Evolutionary conservation across 2,797 vertebrate genomes (phyloP).

Genomic region (Mus minutoides): DNA sequence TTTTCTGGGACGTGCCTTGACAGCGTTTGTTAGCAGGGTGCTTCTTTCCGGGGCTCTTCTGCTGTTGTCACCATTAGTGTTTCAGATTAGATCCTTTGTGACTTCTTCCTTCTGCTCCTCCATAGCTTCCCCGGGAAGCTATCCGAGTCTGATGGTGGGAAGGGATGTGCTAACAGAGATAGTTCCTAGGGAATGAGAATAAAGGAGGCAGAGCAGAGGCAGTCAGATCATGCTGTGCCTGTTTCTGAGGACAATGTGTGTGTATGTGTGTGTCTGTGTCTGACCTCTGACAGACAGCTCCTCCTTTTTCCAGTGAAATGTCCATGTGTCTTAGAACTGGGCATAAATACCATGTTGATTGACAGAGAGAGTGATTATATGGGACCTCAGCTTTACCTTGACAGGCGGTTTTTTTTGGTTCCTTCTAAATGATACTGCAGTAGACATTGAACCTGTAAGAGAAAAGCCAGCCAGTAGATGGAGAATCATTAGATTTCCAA

Average conservation of each 20-base stretch:
- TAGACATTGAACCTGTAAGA: neutral
- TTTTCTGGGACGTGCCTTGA: conserved; percentile 67
- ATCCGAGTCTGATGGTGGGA: conserved; percentile 62
- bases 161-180: conserved; percentile 61
- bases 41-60: conserved; percentile 75
- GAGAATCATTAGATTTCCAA: neutral
- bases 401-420: neutral
- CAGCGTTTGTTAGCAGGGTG: conserved; percentile 68
- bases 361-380: neutral
- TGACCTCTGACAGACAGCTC: conserved; percentile 16
- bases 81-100: conserved; percentile 83
- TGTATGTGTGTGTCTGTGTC: neutral
- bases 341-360: neutral
- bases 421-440: neutral
- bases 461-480: neutral
- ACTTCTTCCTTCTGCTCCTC: conserved; percentile 70
- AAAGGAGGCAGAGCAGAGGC: conserved; percentile 10
- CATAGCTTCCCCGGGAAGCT: conserved; percentile 65
- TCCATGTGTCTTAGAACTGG: conserved; percentile 41
- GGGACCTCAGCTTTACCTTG: neutral
- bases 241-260: neutral
- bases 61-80: conserved; percentile 77
- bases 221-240: neutral
- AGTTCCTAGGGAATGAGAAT: conserved; percentile 72
- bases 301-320: conserved; percentile 39